These are phyloP conservation scores for Ceyx erithaca DNA, from an alignment of 2,797 vertebrate genomes.

Conservation along the genomic window DNA sequence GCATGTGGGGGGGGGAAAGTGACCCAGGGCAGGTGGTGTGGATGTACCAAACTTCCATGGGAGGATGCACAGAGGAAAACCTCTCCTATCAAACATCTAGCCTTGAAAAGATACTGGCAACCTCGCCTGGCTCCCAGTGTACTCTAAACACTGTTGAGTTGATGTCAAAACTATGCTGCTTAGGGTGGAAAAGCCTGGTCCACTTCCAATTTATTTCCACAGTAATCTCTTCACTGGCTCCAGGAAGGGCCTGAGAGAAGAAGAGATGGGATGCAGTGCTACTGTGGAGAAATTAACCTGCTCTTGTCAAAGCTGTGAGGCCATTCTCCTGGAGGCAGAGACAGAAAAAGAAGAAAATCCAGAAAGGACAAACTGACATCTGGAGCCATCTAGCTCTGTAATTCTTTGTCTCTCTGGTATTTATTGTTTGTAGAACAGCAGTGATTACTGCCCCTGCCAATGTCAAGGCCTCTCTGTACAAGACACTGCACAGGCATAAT, in stretches of 20 bases:
- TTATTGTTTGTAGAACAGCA: neutral
- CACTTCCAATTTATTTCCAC: neutral
- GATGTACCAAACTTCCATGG: accelerated
- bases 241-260: neutral
- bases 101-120: neutral
- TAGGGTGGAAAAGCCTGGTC: neutral
- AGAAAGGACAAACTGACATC: neutral
- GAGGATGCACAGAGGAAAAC: neutral
- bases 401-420: neutral
- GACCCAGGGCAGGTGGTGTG: neutral
- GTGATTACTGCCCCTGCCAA: neutral
- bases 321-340: neutral
- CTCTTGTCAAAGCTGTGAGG: accelerated
- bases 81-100: neutral
- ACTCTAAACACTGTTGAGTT: neutral
- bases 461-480: neutral
- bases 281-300: neutral
- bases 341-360: neutral
- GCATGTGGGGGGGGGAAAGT: neutral
- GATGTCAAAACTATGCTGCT: neutral
- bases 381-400: neutral
- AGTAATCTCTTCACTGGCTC: neutral
- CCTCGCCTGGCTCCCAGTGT: neutral
- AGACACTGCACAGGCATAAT: neutral
- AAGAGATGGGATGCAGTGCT: neutral